Percentiles rank a stretch among this genome's conserved stretches.
Conservation (phyloP, 2,113 vertebrate species). For the Morone saxatilis region DNA sequence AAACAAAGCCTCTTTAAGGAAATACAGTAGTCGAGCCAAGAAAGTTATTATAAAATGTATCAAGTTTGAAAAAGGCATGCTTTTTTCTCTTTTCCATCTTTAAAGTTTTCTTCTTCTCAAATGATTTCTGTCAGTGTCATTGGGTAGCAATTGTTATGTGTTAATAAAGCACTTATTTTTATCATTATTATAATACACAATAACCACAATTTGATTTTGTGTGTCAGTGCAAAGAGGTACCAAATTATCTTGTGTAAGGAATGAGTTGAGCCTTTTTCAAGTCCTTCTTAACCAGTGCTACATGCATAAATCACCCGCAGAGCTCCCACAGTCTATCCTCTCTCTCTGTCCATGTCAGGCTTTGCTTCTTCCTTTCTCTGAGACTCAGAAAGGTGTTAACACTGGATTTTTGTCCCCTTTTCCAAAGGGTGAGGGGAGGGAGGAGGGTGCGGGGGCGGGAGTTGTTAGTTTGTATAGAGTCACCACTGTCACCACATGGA, state of each 20-base stretch:
- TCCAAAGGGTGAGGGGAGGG: constrained; percentile 49
- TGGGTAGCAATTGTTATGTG: constrained; percentile 74
- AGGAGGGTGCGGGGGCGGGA: not conserved
- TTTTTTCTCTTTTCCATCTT: constrained; percentile 58
- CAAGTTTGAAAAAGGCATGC: constrained; percentile 86
- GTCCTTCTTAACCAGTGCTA: constrained; percentile 74
- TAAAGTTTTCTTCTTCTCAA: constrained; percentile 39
- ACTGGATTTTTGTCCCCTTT: constrained; percentile 67
- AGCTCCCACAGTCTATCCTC: constrained; percentile 73
- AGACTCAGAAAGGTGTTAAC: constrained; percentile 81
- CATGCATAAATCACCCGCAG: constrained; percentile 72
- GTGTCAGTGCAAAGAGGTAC: constrained; percentile 83
- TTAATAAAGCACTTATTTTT: constrained; percentile 77
- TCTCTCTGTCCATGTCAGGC: constrained; percentile 81
- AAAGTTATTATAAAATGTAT: constrained; percentile 83
- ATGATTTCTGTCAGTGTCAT: constrained; percentile 60
- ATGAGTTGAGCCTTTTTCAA: constrained; percentile 78
- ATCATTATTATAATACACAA: constrained; percentile 69
- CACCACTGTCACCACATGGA: constrained; percentile 82
- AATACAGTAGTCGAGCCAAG: constrained; percentile 79
- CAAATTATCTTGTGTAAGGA: constrained; percentile 76
- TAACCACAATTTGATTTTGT: constrained; percentile 73
- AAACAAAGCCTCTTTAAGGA: constrained; percentile 85
- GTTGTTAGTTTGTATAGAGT: constrained; percentile 79
- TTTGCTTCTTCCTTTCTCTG: constrained; percentile 87